phyloP scores from a whole-genome alignment of 1,140 invertebrate species.

The Drosophila sproati region DNA sequence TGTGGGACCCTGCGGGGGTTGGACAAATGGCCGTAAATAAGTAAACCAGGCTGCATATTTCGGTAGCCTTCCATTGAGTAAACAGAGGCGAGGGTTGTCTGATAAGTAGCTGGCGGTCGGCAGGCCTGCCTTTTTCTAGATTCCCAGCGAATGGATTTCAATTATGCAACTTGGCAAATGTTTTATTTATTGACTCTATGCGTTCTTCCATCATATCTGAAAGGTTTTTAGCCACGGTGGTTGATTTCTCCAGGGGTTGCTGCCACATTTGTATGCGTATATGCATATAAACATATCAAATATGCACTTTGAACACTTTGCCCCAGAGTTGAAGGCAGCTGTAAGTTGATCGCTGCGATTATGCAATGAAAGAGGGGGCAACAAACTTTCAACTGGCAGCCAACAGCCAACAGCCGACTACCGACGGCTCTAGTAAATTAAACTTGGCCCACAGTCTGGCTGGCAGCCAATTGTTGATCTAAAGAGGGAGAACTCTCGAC shows the following conservation, averaged over 20 bases:
- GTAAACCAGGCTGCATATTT: conserved; percentile 44
- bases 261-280: neutral
- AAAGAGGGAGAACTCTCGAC: conserved; percentile 14
- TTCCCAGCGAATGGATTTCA: conserved; percentile 64
- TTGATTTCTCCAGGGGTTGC: conserved; percentile 60
- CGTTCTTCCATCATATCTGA: conserved; percentile 49
- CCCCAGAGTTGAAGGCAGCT: conserved; percentile 24
- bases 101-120: conserved; percentile 57
- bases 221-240: conserved; percentile 71
- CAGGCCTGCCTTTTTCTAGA: conserved; percentile 20
- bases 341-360: conserved; percentile 62
- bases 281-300: conserved; percentile 31
- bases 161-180: conserved; percentile 79
- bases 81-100: conserved; percentile 47
- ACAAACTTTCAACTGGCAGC: conserved; percentile 45
- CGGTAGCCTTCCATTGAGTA: conserved; percentile 24
- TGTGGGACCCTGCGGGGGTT: conserved; percentile 30
- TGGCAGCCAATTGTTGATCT: conserved; percentile 40
- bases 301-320: conserved; percentile 62
- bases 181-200: conserved; percentile 78
- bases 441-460: conserved; percentile 50
- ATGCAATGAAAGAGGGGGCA: conserved; percentile 56
- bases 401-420: no score
- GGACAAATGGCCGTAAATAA: conserved; percentile 41
- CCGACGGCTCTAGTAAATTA: conserved; percentile 46